Base-by-base conservation (phyloP, 2,113 vertebrate species). In the Paraplagusia blochii region DNA sequence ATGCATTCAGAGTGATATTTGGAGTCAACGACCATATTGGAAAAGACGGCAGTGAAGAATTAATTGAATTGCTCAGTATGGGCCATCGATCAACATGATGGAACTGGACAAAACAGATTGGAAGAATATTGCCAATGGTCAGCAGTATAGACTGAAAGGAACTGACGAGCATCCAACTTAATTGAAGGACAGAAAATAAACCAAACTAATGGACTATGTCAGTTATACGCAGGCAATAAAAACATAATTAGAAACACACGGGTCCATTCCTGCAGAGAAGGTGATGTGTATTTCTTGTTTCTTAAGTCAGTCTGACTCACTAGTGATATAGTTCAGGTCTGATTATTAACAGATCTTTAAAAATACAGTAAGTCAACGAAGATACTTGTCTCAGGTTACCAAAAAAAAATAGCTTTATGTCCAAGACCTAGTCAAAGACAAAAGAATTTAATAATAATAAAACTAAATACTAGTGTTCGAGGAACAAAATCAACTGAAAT, bases 1-100 rank as follows among this genome's bases (percentile, higher is more conserved):
- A 66, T n/a, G 46, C 36, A 47, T 44, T 69, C 55, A 71, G 50
- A 18, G 14, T 6, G 53, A 66, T 53, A 45, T 17, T 11, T 15
- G n/a, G n/a, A n/a, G 48, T 55, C 40, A 43, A 11, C n/a, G 1
- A 9, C 53, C 18, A 53, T 9, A 58, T 54, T 16, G 53, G 55
- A 62, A 49, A 29, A n/a, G 63, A 62, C 47, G 4, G 60, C 34
- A 59, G 17, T 44, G 58, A 39, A 38, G 60, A 53, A 34, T 7
- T 8, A 16, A 75, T 57, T 53, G 60, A 76, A 53, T 0, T 45
- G 35, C 66, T 63, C 15, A 43, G 43, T 19, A 50, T 9, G 60
- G 34, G 9, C 11, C 44, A 74, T 80, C 29, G 53, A 72, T 84
- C 82, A 83, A 10, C 69, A 50, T 58, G 44, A 82, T 53, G 42